Evolutionary conservation across 1,140 invertebrate genomes (phyloP), one percentile per base, ranked within the genome.

Genomic region (Apis cerana): DNA sequence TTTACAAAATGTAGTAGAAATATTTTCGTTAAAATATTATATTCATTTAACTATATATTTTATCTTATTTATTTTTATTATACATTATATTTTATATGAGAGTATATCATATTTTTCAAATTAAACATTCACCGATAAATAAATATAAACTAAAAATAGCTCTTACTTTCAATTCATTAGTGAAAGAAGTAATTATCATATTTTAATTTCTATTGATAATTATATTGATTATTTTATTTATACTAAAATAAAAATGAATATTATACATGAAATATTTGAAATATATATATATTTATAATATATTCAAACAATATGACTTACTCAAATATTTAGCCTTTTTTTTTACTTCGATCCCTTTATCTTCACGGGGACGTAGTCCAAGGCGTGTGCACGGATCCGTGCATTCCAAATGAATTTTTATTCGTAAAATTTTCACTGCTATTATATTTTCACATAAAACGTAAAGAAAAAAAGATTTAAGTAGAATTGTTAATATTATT

Each of bases 381-480:
- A 27, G 27, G 43, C 9, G 11, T 27, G 13, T 7, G 19, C 72
- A 81, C 72, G n/a, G 10, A 33, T 75, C 12, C 62, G 80, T 52
- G 62, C 80, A 81, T 81, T 81, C 62, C 62, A 54, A 76, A 21
- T n/a, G 19, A 59, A 58, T 33, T 33, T 67, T 58, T 50, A 50
- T 54, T 52, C 64, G 23, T n/a, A 11, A 9, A 61, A 82, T 82
- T 69, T 76, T 68, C 56, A 48, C 65, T 27, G 69, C 19, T 64
- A 17, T 17, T 74, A 12, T 52, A 33, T 48, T 48, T 33, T 61
- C 56, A 10, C 4, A 15, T 27, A 8, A n/a, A 61, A 48, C 13
- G 12, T 21, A 17, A 27, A 7, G 3, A 43, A 43, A 43, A 43
- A 43, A 59, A 62, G 1, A 54, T 27, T 70, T 48, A 62, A 23